These are phyloP conservation scores for Mycteria americana DNA, from an alignment of 2,797 vertebrate genomes.

Conservation along the genomic window DNA sequence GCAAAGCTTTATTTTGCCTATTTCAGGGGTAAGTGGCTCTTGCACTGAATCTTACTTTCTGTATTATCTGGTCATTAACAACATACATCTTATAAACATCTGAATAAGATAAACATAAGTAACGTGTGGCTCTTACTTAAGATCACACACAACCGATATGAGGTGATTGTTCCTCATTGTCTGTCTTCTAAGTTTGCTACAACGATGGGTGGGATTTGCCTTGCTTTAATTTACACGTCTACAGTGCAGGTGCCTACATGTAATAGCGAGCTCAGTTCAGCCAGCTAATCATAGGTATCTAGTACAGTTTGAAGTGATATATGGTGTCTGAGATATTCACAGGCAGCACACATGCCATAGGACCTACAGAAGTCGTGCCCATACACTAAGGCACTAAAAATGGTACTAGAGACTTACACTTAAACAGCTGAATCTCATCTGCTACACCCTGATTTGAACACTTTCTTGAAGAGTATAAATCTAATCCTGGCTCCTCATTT, in stretches of 20 bases:
- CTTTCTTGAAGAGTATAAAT: background rate
- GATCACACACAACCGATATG: background rate
- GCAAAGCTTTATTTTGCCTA: background rate
- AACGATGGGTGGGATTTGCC: background rate
- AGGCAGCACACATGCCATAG: background rate
- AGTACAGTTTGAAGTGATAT: background rate
- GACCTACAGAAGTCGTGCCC: fast-evolving
- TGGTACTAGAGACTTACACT: background rate
- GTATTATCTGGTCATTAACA: background rate
- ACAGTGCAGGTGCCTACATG: background rate
- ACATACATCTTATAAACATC: background rate
- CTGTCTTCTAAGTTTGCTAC: background rate
- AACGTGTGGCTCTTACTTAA: background rate
- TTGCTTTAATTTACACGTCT: background rate
- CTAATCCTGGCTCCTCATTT: background rate
- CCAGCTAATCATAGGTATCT: background rate
- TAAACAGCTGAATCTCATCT: background rate
- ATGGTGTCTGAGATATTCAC: background rate
- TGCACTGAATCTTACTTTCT: background rate
- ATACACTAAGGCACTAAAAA: background rate
- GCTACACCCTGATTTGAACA: background rate
- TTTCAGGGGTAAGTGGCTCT: background rate
- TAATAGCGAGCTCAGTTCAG: background rate
- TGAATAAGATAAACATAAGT: background rate
- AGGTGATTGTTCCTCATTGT: background rate